A percentile compares a stretch with the other conserved stretches of the same genome.
These are phyloP conservation scores for Brachionichthys hirsutus DNA, from an alignment of 2,113 vertebrate species.

Conservation along the genomic window DNA sequence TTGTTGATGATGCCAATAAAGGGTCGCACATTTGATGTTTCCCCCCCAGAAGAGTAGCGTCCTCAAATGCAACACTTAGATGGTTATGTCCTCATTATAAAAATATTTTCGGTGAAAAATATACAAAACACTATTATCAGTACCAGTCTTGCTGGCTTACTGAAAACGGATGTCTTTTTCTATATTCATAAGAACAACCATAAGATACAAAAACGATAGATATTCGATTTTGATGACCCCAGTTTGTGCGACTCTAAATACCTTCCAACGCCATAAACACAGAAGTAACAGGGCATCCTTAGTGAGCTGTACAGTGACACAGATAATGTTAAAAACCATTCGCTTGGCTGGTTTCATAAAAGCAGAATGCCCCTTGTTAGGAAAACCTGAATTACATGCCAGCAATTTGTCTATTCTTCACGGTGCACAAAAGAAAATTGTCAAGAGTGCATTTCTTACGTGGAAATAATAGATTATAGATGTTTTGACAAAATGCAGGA, in stretches of 20 bases:
- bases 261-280: slow-evolving; percentile 68
- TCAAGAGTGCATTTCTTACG: slow-evolving; percentile 34
- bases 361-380: slow-evolving; percentile 12
- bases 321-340: slow-evolving; percentile 52
- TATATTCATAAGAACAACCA: slow-evolving; percentile 58
- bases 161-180: slow-evolving; percentile 34
- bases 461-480: slow-evolving; percentile 49
- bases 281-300: slow-evolving; percentile 62
- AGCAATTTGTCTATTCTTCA: slow-evolving; percentile 43
- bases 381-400: slow-evolving; percentile 47
- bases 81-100: slow-evolving; percentile 14
- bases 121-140: slow-evolving; percentile 42
- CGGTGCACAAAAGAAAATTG: slow-evolving; percentile 30
- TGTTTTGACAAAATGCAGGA: slow-evolving; percentile 46
- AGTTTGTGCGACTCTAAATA: slow-evolving; percentile 60
- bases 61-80: slow-evolving; percentile 20
- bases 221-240: slow-evolving; percentile 67
- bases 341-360: slow-evolving; percentile 30
- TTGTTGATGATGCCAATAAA: slow-evolving; percentile 22
- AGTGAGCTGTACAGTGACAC: slow-evolving; percentile 58
- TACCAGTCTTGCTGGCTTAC: slow-evolving; percentile 10
- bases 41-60: not conserved
- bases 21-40: not conserved
- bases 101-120: slow-evolving; percentile 32
- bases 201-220: slow-evolving; percentile 60